A percentile compares a stretch with the other conserved stretches of the same genome.
These are phyloP conservation scores for Pheosia gnoma DNA, from an alignment of 2,888 invertebrate genomes.

Conservation along the genomic window DNA sequence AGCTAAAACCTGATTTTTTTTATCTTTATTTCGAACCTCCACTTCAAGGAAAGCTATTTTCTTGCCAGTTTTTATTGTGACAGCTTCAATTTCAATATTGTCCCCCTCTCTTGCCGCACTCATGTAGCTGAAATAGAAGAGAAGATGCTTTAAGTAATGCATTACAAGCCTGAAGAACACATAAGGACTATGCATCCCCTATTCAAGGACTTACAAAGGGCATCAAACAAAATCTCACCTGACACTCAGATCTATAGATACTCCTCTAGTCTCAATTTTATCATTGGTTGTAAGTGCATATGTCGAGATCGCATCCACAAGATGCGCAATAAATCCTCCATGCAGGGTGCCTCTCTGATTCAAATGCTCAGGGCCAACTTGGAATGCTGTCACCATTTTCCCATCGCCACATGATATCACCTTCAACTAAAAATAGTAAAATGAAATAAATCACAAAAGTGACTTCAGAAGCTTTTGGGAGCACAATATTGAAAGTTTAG, in stretches of 20 bases:
- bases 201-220: background rate
- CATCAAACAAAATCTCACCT: constrained; percentile 80
- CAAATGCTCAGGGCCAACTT: constrained; percentile 88
- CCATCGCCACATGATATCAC: constrained; percentile 86
- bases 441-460: background rate
- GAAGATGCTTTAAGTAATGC: background rate
- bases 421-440: constrained; percentile 55
- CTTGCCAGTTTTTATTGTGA: constrained; percentile 89
- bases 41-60: constrained; percentile 93
- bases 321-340: constrained; percentile 92
- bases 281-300: constrained; percentile 89
- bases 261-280: constrained; percentile 86
- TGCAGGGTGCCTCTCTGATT: constrained; percentile 91
- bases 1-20: constrained; percentile 89
- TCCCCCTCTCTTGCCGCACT: constrained; percentile 91
- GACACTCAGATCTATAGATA: constrained; percentile 92
- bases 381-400: constrained; percentile 89
- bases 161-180: too few species aligned
- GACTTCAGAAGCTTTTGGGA: too few species aligned
- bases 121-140: constrained; percentile 86
- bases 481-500: too few species aligned
- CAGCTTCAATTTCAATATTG: constrained; percentile 90
- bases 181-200: too few species aligned
- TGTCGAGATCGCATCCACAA: constrained; percentile 89
- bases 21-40: constrained; percentile 89